Percentiles rank a stretch among this genome's conserved stretches.
phyloP scores from a whole-genome alignment of 2,888 invertebrate genomes.

The Oscheius sp. region DNA sequence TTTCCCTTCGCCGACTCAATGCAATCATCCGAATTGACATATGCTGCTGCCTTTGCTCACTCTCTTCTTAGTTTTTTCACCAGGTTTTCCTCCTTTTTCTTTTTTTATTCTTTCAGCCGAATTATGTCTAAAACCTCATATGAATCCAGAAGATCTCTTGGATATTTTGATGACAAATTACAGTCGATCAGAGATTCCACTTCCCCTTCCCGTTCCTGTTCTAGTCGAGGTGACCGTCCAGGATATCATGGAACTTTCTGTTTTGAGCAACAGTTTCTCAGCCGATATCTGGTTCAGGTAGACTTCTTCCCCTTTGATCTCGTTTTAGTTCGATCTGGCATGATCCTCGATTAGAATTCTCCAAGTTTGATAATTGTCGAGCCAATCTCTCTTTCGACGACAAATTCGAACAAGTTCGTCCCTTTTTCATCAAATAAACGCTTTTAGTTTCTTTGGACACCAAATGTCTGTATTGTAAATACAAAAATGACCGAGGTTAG shows the following conservation, averaged over 20 bases:
- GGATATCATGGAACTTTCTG: conserved; percentile 66
- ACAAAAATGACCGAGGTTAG: no score
- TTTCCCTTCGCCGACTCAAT: background rate
- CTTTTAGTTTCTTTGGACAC: conserved; percentile 63
- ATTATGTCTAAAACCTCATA: background rate
- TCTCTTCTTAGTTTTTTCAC: background rate
- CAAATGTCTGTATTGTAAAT: conserved; percentile 67
- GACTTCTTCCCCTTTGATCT: background rate
- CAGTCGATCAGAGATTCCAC: conserved; percentile 38
- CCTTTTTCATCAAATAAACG: background rate
- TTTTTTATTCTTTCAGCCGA: background rate
- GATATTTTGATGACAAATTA: conserved; percentile 26
- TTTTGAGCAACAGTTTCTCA: conserved; percentile 64
- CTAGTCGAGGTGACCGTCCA: conserved; percentile 67
- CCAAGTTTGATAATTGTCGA: conserved; percentile 60
- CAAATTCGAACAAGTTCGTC: conserved; percentile 61
- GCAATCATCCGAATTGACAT: conserved; percentile 5
- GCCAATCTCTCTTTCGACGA: conserved; percentile 66
- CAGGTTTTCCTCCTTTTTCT: background rate
- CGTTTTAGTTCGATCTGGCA: conserved; percentile 61
- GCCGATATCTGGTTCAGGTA: conserved; percentile 68
- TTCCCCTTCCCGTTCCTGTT: conserved; percentile 53
- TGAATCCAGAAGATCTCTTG: conserved; percentile 9
- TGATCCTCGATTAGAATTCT: conserved; percentile 61
- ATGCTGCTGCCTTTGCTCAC: background rate